These are phyloP conservation scores for Mythimna pallens DNA, from an alignment of 2,888 invertebrate genomes.

Conservation along the genomic window DNA sequence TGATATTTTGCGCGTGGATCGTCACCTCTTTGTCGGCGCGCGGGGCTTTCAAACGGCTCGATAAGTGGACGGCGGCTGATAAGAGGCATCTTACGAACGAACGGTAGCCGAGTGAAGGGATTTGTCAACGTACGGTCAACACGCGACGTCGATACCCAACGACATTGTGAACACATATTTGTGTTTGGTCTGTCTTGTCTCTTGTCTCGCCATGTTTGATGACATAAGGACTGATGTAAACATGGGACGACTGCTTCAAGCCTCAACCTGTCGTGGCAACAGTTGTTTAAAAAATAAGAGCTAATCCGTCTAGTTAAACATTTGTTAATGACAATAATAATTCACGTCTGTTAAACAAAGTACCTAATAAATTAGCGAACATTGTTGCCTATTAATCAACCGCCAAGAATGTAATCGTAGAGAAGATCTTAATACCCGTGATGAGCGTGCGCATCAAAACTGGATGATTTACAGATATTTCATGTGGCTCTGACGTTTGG, in stretches of 20 bases:
- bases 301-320: conserved; percentile 2
- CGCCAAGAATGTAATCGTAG: conserved; percentile 50
- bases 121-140: conserved; percentile 88
- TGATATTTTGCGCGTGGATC: conserved; percentile 80
- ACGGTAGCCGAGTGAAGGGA: conserved; percentile 87
- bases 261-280: conserved; percentile 20
- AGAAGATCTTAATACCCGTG: conserved; percentile 52
- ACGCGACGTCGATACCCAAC: conserved; percentile 69
- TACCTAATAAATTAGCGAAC: conserved; percentile 49
- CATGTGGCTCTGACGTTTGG: conserved; percentile 43
- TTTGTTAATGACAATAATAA: conserved; percentile 30
- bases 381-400: conserved; percentile 59
- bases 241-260: conserved; percentile 36
- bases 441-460: conserved; percentile 57
- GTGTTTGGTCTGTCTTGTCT: conserved; percentile 64
- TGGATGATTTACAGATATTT: conserved; percentile 62
- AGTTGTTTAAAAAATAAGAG: conserved; percentile 38
- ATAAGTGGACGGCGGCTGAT: conserved; percentile 84
- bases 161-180: conserved; percentile 66
- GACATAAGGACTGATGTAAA: conserved; percentile 45
- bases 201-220: conserved; percentile 51
- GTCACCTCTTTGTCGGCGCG: conserved; percentile 88
- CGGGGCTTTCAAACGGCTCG: conserved; percentile 81
- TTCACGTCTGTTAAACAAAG: conserved; percentile 28
- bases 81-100: conserved; percentile 77